phyloP scores from a whole-genome alignment of 2,888 invertebrate genomes.

The Pyrochroa serraticornis region DNA sequence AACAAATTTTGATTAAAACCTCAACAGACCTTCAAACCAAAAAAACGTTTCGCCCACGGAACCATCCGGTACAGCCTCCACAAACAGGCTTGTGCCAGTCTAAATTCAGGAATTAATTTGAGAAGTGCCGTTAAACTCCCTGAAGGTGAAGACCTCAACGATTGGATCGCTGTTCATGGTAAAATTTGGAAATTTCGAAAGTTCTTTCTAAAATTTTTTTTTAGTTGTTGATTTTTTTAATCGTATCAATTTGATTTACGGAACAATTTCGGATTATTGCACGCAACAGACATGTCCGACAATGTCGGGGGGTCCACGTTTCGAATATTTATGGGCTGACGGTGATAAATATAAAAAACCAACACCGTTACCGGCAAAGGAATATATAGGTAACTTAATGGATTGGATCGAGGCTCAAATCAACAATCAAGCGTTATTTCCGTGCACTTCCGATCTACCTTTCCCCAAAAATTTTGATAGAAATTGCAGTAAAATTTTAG shows the following conservation, averaged over 20 bases:
- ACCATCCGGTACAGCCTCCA: constrained; percentile 86
- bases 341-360: constrained; percentile 79
- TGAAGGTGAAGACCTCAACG: constrained; percentile 81
- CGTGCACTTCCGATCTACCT: constrained; percentile 82
- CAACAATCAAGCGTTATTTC: constrained; percentile 86
- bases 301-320: constrained; percentile 88
- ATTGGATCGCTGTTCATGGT: constrained; percentile 95
- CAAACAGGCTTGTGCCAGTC: constrained; percentile 89
- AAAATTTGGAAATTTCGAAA: no score
- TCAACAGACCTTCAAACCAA: constrained; percentile 84
- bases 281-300: constrained; percentile 83
- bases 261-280: constrained; percentile 85
- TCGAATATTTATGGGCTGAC: constrained; percentile 92
- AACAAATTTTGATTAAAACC: background rate
- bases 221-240: constrained; percentile 93
- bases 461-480: constrained; percentile 84
- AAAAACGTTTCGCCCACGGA: constrained; percentile 85
- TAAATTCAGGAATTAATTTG: constrained; percentile 88
- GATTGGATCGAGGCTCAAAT: constrained; percentile 92
- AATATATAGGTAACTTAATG: constrained; percentile 84
- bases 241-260: constrained; percentile 90
- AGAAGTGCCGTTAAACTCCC: constrained; percentile 81
- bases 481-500: constrained; percentile 85
- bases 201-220: constrained; percentile 42
- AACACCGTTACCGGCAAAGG: constrained; percentile 80